phyloP scores from a whole-genome alignment of 1,140 invertebrate species.

The Olivierus martensii region DNA sequence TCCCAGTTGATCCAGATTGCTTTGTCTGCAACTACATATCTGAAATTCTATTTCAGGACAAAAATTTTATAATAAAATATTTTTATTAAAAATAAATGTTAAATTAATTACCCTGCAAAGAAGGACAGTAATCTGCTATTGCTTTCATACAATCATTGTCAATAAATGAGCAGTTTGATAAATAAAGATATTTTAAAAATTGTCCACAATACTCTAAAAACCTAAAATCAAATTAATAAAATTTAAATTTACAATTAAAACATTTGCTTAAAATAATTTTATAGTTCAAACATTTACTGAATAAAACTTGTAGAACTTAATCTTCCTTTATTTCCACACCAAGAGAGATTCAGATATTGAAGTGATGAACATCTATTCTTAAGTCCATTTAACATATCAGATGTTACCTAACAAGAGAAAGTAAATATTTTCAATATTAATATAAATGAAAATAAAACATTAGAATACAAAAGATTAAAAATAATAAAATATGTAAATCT shows the following conservation, averaged over 20 bases:
- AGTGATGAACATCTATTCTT: constrained; percentile 46
- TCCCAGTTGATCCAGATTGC: constrained; percentile 35
- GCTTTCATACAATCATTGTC: constrained; percentile 44
- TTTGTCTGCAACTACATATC: constrained; percentile 34
- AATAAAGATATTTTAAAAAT: constrained; percentile 48
- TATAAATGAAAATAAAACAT: no score
- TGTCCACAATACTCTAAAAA: constrained; percentile 50
- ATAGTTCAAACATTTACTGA: constrained; percentile 32
- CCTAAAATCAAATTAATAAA: constrained; percentile 30
- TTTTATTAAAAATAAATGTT: constrained; percentile 13
- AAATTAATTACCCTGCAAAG: constrained; percentile 45
- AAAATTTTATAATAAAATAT: constrained; percentile 11
- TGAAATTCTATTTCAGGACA: constrained; percentile 48
- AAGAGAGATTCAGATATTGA: constrained; percentile 65
- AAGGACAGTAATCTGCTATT: constrained; percentile 45
- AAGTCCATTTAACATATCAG: constrained; percentile 35
- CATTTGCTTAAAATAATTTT: no score
- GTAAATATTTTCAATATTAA: no score
- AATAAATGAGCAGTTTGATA: constrained; percentile 61
- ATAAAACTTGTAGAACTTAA: constrained; percentile 42
- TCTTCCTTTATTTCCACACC: constrained; percentile 62
- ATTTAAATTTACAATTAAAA: no score
- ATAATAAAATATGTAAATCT: no score
- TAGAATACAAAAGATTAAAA: no score
- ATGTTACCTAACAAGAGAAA: constrained; percentile 34